phyloP scores from a whole-genome alignment of 2,888 invertebrate genomes.

The Carterocephalus palaemon region DNA sequence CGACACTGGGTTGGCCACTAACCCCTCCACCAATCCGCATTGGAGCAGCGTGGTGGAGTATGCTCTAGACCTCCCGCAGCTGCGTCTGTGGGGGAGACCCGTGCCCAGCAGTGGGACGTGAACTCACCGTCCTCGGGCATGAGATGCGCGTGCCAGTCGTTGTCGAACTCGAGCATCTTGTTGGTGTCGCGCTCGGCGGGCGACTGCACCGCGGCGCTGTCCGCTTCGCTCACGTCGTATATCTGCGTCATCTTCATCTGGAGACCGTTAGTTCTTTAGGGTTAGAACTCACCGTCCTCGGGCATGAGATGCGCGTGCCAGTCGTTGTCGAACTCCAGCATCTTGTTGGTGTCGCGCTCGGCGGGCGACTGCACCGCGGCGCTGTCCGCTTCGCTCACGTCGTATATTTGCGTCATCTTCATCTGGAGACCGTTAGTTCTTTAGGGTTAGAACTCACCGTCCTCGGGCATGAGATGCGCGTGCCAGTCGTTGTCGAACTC shows the following conservation, averaged over 20 bases:
- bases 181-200: conserved; percentile 80
- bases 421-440: conserved; percentile 79
- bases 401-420: conserved; percentile 93
- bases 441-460: conserved; percentile 45
- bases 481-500: conserved; percentile 84
- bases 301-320: conserved; percentile 75
- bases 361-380: conserved; percentile 80
- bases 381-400: conserved; percentile 88
- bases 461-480: conserved; percentile 64
- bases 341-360: conserved; percentile 80
- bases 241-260: conserved; percentile 93
- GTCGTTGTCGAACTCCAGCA: conserved; percentile 83
- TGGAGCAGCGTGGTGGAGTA: too few species aligned
- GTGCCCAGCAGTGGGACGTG: not conserved
- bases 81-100: too few species aligned
- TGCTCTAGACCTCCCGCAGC: too few species aligned
- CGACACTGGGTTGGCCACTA: too few species aligned
- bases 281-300: conserved; percentile 46
- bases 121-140: conserved; percentile 49
- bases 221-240: conserved; percentile 90
- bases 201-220: conserved; percentile 82
- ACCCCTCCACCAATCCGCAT: too few species aligned
- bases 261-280: too few species aligned
- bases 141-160: conserved; percentile 79
- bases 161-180: conserved; percentile 82